phyloP scores from a whole-genome alignment of 2,888 invertebrate genomes.

The Tetrapedia diversipes region DNA sequence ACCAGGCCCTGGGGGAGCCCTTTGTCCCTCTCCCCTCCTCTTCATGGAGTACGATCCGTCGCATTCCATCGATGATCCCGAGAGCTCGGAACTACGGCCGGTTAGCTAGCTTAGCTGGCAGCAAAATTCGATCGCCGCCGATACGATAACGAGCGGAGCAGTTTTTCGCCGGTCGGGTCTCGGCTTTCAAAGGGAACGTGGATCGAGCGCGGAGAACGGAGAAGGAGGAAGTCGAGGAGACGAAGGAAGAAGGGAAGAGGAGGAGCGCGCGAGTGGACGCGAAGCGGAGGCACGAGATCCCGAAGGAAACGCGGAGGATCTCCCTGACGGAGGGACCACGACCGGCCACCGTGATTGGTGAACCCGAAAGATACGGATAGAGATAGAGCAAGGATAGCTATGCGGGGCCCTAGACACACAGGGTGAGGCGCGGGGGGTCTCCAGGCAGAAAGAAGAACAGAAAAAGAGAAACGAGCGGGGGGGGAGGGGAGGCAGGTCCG shows the following conservation, averaged over 20 bases:
- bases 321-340: constrained; percentile 37
- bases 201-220: constrained; percentile 25
- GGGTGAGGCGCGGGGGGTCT: constrained; percentile 4
- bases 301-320: constrained; percentile 51
- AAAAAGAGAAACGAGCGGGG: neutral
- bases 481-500: neutral
- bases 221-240: constrained; percentile 34
- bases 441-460: neutral
- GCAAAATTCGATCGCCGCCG: constrained; percentile 47
- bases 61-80: constrained; percentile 17
- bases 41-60: neutral
- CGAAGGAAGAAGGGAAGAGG: constrained; percentile 5
- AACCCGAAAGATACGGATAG: constrained; percentile 45
- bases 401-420: constrained; percentile 4
- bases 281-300: constrained; percentile 43
- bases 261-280: constrained; percentile 37
- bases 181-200: constrained; percentile 36
- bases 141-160: constrained; percentile 61
- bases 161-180: constrained; percentile 40
- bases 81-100: no score
- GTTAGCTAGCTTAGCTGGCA: no score
- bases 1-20: neutral
- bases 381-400: constrained; percentile 52
- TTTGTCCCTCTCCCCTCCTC: no score
- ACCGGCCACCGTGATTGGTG: constrained; percentile 43